Evolutionary conservation across 2,888 invertebrate genomes (phyloP), one percentile per base, ranked within the genome.

Genomic region (Helicoverpa assulta): DNA sequence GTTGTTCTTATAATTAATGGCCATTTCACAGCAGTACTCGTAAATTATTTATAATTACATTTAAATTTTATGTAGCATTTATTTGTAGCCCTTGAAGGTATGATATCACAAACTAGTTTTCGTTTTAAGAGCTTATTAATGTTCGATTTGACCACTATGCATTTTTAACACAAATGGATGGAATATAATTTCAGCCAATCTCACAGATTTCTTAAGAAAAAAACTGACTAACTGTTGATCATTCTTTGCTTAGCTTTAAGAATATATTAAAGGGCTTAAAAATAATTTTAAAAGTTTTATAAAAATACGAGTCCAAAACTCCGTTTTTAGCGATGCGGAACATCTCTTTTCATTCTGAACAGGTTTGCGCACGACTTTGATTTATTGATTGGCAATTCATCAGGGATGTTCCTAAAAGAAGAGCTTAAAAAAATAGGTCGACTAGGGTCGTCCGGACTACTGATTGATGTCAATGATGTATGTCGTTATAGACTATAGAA

Each of bases 321-420:
- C 47, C 33, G 40, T 29, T 43, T 56, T 26, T 10, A 16, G 18
- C 60, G 50, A n/a, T 14, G 47, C 18, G 2, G 37, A 19, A 51
- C 29, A 16, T 12, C 5, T 5, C 67, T 63, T 78, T 59, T 7
- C 50, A 73, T 77, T 63, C 67, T 7, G 21, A 19, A 21, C 33
- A 67, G 56, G 63, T 57, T 40, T 58, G 47, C 29, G 47, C 40
- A 50, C 16, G 65, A 65, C 61, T 73, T 68, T 65, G 60, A 58
- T 58, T 58, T 55, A 68, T 61, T 76, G 53, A 68, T 68, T 58
- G 73, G 29, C 43, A 73, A 73, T 78, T 78, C 57, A 65, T 68
- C 54, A 43, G 40, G 18, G 21, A 62, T 18, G 40, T 59, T 71
- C 6, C 3, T 47, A 40, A 8, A 18, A 18, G 64, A 26, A 40